These are phyloP conservation scores for Margarornis squamiger DNA, from an alignment of 2,797 vertebrate species.

Conservation along the genomic window DNA sequence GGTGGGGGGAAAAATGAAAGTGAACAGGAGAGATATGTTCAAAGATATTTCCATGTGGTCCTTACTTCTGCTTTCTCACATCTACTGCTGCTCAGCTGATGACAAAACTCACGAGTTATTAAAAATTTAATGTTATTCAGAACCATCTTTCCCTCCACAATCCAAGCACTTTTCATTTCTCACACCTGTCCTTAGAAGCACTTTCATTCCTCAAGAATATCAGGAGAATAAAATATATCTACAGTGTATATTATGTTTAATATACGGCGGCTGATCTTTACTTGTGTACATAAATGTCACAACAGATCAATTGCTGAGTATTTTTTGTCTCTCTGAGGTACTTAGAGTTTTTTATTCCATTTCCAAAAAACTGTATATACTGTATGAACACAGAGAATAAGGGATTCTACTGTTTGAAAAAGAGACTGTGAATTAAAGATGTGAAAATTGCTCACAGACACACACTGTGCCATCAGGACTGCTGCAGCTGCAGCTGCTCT, in stretches of 20 bases:
- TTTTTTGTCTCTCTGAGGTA: constrained; percentile 25
- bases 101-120: constrained; percentile 55
- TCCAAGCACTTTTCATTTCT: constrained; percentile 62
- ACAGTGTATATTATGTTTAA: neutral
- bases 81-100: constrained; percentile 36
- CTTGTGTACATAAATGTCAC: constrained; percentile 39
- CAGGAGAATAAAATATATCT: constrained; percentile 17
- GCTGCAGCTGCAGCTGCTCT: neutral
- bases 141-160: constrained; percentile 22
- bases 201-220: constrained; percentile 54
- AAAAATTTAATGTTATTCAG: constrained; percentile 53
- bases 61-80: constrained; percentile 16
- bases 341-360: neutral
- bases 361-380: neutral
- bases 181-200: constrained; percentile 58
- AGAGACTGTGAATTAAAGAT: neutral
- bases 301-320: constrained; percentile 15
- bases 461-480: neutral
- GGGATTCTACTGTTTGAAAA: neutral
- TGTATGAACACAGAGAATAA: neutral
- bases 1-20: neutral
- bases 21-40: neutral
- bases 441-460: neutral
- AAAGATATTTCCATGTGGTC: constrained; percentile 20
- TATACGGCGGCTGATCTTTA: neutral